A percentile compares a stretch with the other conserved stretches of the same genome.
phyloP scores from a whole-genome alignment of 2,888 invertebrate species.

The Drosophila anceps region DNA sequence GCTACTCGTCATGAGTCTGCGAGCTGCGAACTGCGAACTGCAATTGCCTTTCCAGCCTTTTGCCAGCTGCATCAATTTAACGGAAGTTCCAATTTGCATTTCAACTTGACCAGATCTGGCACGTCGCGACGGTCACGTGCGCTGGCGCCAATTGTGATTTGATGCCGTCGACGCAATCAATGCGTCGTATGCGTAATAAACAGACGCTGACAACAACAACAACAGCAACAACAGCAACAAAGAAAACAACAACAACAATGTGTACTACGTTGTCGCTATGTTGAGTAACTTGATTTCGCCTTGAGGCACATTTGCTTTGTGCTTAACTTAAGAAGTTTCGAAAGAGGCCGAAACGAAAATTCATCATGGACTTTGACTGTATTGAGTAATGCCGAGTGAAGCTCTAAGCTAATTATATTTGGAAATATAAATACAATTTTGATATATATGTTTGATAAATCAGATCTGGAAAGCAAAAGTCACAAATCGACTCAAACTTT shows the following conservation, averaged over 20 bases:
- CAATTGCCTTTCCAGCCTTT: conserved; percentile 12
- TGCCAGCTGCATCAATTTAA: conserved; percentile 75
- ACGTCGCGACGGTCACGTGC: conserved; percentile 58
- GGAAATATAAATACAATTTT: no score
- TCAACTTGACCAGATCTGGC: conserved; percentile 68
- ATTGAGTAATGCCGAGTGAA: no score
- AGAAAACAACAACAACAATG: conserved; percentile 4
- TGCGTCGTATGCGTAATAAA: conserved; percentile 69
- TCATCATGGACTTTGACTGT: no score
- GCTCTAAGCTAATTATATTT: no score
- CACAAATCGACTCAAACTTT: no score
- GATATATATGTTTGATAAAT: no score
- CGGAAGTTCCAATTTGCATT: conserved; percentile 80
- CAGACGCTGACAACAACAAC: conserved; percentile 28
- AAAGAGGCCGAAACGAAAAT: not conserved
- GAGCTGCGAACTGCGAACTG: not conserved
- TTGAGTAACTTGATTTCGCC: conserved; percentile 1
- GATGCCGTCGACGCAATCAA: conserved; percentile 55
- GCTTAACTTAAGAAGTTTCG: not conserved
- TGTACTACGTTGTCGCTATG: not conserved
- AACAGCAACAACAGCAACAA: conserved; percentile 6
- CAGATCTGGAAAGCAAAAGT: no score
- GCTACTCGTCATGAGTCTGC: conserved; percentile 54
- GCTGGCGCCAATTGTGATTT: conserved; percentile 72
- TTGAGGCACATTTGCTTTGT: conserved; percentile 2